Base-by-base conservation (phyloP, 2,113 vertebrate species). In the Myodes glareolus region DNA sequence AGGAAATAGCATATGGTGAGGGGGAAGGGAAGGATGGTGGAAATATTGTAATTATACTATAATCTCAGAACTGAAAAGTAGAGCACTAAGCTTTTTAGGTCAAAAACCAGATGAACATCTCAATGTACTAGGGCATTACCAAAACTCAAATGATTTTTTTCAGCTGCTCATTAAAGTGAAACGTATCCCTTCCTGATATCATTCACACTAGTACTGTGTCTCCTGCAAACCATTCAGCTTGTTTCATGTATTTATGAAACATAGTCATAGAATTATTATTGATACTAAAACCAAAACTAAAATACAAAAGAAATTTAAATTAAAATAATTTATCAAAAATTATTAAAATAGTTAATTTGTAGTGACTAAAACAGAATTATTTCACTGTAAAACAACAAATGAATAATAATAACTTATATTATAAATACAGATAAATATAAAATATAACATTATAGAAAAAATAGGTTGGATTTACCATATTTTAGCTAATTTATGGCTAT, bases 101-200 rank as follows among this genome's bases (percentile, higher is more conserved):
- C 47, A 21, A 19, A 92, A 94, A 87, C 1, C 45, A 39, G 8
- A 94, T 9, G 25, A 55, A 4, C 14, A 95, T 92, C 77, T 27
- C 50, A 31, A 86, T 95, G 77, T 96, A 88, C 78, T 81, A 98
- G 96, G 85, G 42, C 23, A 63, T 88, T 97, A 95, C 65, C 92
- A 96, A 98, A 97, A 97, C 81, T 42, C 9, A 95, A 67, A 70
- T 96, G 84, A 97, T 97, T 92, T 97, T 96, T 98, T 95, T 68
- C 85, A 0, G 0, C 85, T 97, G 36, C 85, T 96, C 0, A 27
- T 76, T 45, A 88, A 75, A 13, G 27, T 68, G 68, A 31, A 72
- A 73, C 77, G 75, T 98, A 95, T 75, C 73, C 72, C 96, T 82
- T 91, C 76, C 97, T 97, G 11, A 82, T 58, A 2, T 70, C 72